phyloP scores from a whole-genome alignment of 2,888 invertebrate genomes.

The Sacculina carcini region DNA sequence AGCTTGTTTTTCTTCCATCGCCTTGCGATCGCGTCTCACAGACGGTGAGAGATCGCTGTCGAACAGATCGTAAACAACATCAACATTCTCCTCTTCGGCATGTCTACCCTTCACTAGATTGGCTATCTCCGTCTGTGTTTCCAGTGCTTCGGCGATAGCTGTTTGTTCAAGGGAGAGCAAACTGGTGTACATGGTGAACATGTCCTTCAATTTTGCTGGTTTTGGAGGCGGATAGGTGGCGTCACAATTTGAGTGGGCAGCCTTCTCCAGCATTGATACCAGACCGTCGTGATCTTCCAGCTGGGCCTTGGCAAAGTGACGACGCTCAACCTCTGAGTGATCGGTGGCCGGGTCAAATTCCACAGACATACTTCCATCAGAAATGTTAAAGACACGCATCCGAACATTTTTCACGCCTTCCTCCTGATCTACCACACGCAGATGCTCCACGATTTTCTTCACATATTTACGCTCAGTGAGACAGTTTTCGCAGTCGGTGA shows the following conservation, averaged over 20 bases:
- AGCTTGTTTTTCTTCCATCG: slow-evolving; percentile 26
- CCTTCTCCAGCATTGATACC: slow-evolving; percentile 31
- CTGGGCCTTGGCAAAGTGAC: slow-evolving; percentile 39
- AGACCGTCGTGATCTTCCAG: slow-evolving; percentile 38
- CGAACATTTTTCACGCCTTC: slow-evolving; percentile 35
- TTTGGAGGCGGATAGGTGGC: no score
- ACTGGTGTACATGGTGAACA: no score
- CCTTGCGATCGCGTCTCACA: slow-evolving; percentile 26
- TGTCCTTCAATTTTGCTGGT: no score
- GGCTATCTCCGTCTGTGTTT: slow-evolving; percentile 23
- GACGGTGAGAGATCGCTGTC: slow-evolving; percentile 29
- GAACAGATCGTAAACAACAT: slow-evolving; percentile 26
- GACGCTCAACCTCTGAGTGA: slow-evolving; percentile 32
- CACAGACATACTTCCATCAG: slow-evolving; percentile 31
- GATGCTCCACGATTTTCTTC: slow-evolving; percentile 30
- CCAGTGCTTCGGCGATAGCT: slow-evolving; percentile 29
- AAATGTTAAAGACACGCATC: slow-evolving; percentile 33
- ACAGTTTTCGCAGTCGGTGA: no score
- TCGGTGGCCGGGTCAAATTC: slow-evolving; percentile 35
- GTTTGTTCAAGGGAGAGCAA: no score
- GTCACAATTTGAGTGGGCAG: slow-evolving; percentile 35
- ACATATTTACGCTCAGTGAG: background rate
- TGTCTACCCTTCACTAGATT: slow-evolving; percentile 24
- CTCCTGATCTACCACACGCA: slow-evolving; percentile 26
- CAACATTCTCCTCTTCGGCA: slow-evolving; percentile 25